Evolutionary conservation across 2,113 vertebrate genomes (phyloP).

Genomic region (Centropristis striata): DNA sequence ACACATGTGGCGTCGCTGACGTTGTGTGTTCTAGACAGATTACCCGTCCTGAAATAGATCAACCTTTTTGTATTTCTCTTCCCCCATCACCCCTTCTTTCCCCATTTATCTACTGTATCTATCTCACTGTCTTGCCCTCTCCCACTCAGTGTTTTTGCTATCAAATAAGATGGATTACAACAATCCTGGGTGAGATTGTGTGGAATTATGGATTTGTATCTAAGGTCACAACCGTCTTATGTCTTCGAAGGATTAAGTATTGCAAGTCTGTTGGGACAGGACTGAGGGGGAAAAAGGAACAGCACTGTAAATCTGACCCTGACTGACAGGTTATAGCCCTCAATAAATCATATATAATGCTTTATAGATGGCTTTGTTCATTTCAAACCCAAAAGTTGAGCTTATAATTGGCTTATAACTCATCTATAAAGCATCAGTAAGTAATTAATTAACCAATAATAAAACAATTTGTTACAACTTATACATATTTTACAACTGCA

Average conservation of each 20-base stretch:
- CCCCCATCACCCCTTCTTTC: constrained; percentile 8
- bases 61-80: constrained; percentile 70
- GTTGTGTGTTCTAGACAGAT: constrained; percentile 73
- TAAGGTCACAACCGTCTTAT: constrained; percentile 54
- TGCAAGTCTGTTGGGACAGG: constrained; percentile 36
- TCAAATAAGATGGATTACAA: constrained; percentile 58
- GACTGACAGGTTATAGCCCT: background rate
- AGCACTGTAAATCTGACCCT: constrained; percentile 13
- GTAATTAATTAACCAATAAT: background rate
- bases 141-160: constrained; percentile 25
- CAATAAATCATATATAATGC: background rate
- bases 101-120: constrained; percentile 34
- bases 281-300: constrained; percentile 36
- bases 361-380: background rate
- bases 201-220: constrained; percentile 54
- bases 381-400: background rate
- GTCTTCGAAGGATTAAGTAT: constrained; percentile 62
- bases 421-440: background rate
- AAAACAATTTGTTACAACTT: background rate
- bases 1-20: constrained; percentile 72
- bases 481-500: background rate
- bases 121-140: constrained; percentile 20
- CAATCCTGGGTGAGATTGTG: constrained; percentile 39
- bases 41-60: constrained; percentile 77
- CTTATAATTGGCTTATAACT: background rate